Base-by-base conservation (phyloP, 2,888 invertebrate species). In the Sclerodermus sp. region DNA sequence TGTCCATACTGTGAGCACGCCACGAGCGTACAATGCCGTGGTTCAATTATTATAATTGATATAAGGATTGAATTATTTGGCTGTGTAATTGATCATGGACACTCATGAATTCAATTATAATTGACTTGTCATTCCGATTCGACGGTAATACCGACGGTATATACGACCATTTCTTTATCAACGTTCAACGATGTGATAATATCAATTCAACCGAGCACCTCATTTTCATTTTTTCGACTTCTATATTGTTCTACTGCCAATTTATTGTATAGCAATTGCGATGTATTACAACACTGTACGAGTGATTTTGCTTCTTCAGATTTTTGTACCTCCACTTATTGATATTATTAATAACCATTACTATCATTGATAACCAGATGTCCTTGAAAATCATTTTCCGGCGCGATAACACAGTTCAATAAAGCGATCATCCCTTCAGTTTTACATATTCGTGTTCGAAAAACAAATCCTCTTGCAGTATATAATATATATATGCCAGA, bases 161-260 rank as follows among this genome's bases (percentile, higher is more conserved):
- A 42, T 42, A 54, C 51, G 45, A 58, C 41, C 51, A 62, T 23
- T 23, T 42, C 43, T 55, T 55, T 49, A 32, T 57, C 48, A 23
- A 23, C 23, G 23, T 23, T 47, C 51, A 45, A 18, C 50, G 34
- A 51, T 57, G 59, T 55, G 53, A 59, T 53, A 57, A 62, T 50
- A 40, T 47, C 52, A 58, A 56, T 39, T 42, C 17, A 45, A 55
- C 44, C 52, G n/a, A 37, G 52, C 45, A 32, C 55, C 46, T 44
- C 49, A 44, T 53, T 42, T 55, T 51, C 45, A 45, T 63, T 63
- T 30, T 58, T 62, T 60, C 42, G 36, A 60, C 40, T 60, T 60
- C 50, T 56, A 42, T 23, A 58, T 63, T 55, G 58, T 60, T 64
- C 56, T 63, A 63, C 64, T 63, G 64, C 64, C 64, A 63, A 62